Conservation (phyloP, 2,888 invertebrate species). For the Zhuqinia jingwanae region DNA sequence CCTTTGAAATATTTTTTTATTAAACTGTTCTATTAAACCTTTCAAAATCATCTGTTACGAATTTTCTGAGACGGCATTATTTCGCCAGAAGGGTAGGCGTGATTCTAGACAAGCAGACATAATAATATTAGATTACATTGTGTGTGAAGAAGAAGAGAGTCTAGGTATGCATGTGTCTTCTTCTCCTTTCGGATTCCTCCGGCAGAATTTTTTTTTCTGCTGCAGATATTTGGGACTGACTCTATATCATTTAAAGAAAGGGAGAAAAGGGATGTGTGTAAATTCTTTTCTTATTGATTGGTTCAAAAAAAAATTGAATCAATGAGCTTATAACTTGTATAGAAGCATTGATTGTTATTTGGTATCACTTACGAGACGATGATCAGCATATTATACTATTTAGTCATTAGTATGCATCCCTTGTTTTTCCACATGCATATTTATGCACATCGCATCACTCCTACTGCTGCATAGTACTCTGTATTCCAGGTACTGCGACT, state of each 20-base stretch:
- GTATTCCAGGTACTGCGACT: no score
- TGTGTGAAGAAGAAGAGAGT: not conserved
- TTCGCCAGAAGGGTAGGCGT: slow-evolving; percentile 72
- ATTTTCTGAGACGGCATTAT: slow-evolving; percentile 48
- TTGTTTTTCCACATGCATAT: not conserved
- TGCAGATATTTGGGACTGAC: slow-evolving; percentile 7
- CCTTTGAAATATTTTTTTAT: slow-evolving; percentile 29
- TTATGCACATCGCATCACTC: no score
- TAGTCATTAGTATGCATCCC: slow-evolving; percentile 37
- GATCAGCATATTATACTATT: not conserved
- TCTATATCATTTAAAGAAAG: not conserved
- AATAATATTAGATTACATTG: slow-evolving; percentile 32
- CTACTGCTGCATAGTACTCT: no score
- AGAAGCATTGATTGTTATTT: not conserved
- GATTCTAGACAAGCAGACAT: slow-evolving; percentile 59
- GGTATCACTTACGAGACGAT: slow-evolving; percentile 20
- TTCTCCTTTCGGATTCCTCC: no score
- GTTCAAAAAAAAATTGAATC: slow-evolving; percentile 19
- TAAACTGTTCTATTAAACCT: slow-evolving; percentile 42
- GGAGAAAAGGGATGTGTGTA: not conserved
- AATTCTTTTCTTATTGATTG: not conserved
- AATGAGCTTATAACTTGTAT: no score
- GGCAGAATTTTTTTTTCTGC: no score
- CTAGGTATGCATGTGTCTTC: no score
- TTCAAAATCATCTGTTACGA: slow-evolving; percentile 41